Evolutionary conservation across 2,797 vertebrate species (phyloP), one percentile per base, ranked within the genome.

Genomic region (Xiphophorus birchmanni): DNA sequence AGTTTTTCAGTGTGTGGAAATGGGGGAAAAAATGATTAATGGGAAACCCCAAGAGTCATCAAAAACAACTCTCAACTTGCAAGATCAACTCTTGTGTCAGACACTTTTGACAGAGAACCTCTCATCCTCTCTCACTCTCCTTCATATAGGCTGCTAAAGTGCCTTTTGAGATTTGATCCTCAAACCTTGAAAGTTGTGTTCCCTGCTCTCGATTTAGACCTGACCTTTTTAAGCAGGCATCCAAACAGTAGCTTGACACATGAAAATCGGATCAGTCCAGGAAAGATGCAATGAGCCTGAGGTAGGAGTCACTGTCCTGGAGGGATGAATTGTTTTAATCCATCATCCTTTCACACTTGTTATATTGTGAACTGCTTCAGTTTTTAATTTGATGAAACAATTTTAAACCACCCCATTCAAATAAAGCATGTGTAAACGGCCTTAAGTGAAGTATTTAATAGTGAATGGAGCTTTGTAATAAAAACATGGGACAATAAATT

Each of bases 81-180:
- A 58, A 77, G 65, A 86, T 77, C 40, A 77, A 74, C 67, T 80
- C 23, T 26, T 10, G 18, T 73, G 82, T 73, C 32, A 58, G 75
- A 74, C 52, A 37, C 76, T 54, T 89, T 26, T 78, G 44, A 71
- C 75, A 79, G 79, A 69, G 40, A 88, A 58, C 84, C 48, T 58
- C 44, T 79, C 73, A 29, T 23, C 40, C 76, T 32, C 82, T 45
- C 58, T 81, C 77, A 8, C 76, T 86, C 80, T 76, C 74, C 84
- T 82, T 82, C 74, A 56, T 60, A 67, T 72, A 74, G 73, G 77
- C 73, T 72, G 29, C 78, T 77, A 69, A 85, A 91, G 91, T 92
- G 89, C 89, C 90, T 91, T 91, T 89, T 79, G 87, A 90, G 90
- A 92, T 86, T 84, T 75, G 88, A 94, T 92, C 87, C 89, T 90